Percentiles rank a stretch among this genome's conserved stretches.
These are phyloP conservation scores for Onychostruthus taczanowskii DNA, from an alignment of 2,113 vertebrate species.

Conservation along the genomic window DNA sequence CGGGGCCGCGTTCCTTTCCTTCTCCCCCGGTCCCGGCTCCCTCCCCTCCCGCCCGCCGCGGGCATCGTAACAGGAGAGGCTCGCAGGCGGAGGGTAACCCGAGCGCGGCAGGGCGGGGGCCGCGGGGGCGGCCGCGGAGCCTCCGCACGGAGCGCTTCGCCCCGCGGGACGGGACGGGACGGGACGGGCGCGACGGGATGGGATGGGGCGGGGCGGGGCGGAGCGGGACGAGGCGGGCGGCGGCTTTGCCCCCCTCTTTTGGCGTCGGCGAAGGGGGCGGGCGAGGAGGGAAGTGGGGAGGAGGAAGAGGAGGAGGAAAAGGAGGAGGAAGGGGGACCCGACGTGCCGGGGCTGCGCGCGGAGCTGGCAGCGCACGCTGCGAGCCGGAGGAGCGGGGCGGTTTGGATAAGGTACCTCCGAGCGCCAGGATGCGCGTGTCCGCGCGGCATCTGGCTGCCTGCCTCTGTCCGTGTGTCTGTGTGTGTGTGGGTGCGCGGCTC, in stretches of 20 bases:
- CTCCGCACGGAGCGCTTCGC: not conserved
- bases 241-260: not conserved
- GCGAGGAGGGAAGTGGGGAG: not conserved
- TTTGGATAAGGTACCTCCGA: not conserved
- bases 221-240: not conserved
- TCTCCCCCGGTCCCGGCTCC: not conserved
- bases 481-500: not conserved
- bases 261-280: not conserved
- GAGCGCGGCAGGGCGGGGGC: not conserved
- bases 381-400: not conserved
- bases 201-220: not conserved
- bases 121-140: not conserved
- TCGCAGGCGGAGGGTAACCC: not conserved
- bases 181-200: not conserved
- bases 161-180: not conserved
- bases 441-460: not conserved
- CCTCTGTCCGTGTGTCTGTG: not conserved
- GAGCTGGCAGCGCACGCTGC: not conserved
- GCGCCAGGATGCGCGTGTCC: not conserved
- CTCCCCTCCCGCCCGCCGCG: not conserved
- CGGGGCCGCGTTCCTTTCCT: not conserved
- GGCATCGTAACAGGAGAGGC: conserved; percentile 29
- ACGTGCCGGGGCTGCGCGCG: not conserved
- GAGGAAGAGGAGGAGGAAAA: not conserved
- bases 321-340: not conserved